phyloP scores from a whole-genome alignment of 1,140 invertebrate genomes.

The Cephus cinctus region DNA sequence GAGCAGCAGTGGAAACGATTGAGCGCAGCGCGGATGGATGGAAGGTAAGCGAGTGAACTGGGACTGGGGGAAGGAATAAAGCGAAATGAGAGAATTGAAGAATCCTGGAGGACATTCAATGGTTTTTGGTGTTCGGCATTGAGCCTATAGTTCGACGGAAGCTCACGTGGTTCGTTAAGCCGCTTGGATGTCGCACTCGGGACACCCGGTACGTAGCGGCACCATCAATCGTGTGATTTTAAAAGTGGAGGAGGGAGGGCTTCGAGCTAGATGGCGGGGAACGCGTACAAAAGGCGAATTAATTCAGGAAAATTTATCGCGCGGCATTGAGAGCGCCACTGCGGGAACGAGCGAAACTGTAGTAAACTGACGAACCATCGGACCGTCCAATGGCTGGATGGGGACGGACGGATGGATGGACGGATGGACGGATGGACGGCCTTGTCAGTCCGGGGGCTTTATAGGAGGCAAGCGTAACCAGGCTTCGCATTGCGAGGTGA shows the following conservation, averaged over 20 bases:
- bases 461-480: conserved; percentile 29
- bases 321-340: conserved; percentile 29
- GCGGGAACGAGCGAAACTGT: conserved; percentile 13
- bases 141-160: too few relatives aligned
- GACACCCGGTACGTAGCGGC: conserved; percentile 19
- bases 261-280: conserved; percentile 19
- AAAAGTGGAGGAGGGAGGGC: conserved; percentile 28
- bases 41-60: too few relatives aligned
- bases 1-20: too few relatives aligned
- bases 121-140: too few relatives aligned
- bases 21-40: too few relatives aligned
- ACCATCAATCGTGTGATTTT: conserved; percentile 44
- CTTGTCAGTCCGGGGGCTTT: conserved; percentile 24
- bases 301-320: conserved; percentile 49
- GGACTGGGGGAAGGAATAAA: too few relatives aligned
- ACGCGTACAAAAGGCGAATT: conserved; percentile 49
- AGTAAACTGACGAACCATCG: conserved; percentile 2
- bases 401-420: conserved; percentile 21
- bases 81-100: too few relatives aligned
- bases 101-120: too few relatives aligned
- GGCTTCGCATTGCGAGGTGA: conserved; percentile 27
- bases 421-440: conserved; percentile 28
- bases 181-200: too few relatives aligned
- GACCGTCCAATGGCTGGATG: conserved; percentile 1
- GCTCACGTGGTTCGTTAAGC: too few relatives aligned